phyloP scores from a whole-genome alignment of 2,113 vertebrate genomes.

The Hoplias malabaricus region DNA sequence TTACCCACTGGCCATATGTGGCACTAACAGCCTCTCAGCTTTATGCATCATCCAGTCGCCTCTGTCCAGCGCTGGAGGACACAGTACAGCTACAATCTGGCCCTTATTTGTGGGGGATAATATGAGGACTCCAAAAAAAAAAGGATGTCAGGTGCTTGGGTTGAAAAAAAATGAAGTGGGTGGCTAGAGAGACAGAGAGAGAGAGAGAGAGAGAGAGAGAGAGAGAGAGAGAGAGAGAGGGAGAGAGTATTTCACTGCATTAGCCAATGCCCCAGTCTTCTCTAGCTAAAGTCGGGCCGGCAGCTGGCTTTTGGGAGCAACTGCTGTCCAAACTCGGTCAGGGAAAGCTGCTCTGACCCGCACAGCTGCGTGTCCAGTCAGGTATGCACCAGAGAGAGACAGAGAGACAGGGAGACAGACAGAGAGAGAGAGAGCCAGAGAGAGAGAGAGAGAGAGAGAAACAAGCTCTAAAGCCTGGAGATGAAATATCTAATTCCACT shows the following conservation, averaged over 20 bases:
- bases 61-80: slow-evolving; percentile 56
- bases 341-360: slow-evolving; percentile 38
- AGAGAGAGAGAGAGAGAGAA: slow-evolving; percentile 52
- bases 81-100: slow-evolving; percentile 48
- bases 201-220: slow-evolving; percentile 27
- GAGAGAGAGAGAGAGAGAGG: slow-evolving; percentile 33
- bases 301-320: slow-evolving; percentile 17
- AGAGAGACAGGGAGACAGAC: slow-evolving; percentile 48
- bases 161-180: slow-evolving; percentile 69
- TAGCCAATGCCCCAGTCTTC: slow-evolving; percentile 22
- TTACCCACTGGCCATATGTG: slow-evolving; percentile 77
- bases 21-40: slow-evolving; percentile 63
- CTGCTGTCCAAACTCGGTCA: slow-evolving; percentile 27
- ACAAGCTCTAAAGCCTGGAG: slow-evolving; percentile 62
- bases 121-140: slow-evolving; percentile 43
- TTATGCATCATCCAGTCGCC: slow-evolving; percentile 58
- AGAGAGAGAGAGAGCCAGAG: slow-evolving; percentile 48
- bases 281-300: slow-evolving; percentile 11
- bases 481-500: slow-evolving; percentile 81
- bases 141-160: slow-evolving; percentile 54
- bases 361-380: slow-evolving; percentile 42
- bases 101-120: slow-evolving; percentile 50
- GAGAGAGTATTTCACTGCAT: slow-evolving; percentile 21
- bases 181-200: slow-evolving; percentile 24
- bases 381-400: slow-evolving; percentile 38